Percentiles rank a stretch among this genome's conserved stretches.
phyloP scores from a whole-genome alignment of 2,888 invertebrate genomes.

The Ceriagrion tenellum region DNA sequence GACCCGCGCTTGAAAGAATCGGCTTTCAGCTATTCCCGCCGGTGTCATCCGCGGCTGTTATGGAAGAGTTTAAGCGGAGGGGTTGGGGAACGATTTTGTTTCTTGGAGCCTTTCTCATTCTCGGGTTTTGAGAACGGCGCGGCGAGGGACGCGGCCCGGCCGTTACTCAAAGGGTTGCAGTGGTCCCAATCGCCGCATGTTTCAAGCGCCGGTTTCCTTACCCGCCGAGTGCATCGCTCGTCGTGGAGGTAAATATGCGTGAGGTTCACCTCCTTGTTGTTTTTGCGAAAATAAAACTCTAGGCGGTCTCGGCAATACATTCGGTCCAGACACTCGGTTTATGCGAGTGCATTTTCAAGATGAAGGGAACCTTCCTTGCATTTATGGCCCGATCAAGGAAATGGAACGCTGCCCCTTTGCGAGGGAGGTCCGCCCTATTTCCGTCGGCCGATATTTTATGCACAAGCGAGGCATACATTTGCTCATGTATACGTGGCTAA shows the following conservation, averaged over 20 bases:
- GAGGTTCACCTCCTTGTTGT: not conserved
- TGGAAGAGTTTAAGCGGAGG: not conserved
- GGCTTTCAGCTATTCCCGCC: not conserved
- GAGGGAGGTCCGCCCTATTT: not conserved
- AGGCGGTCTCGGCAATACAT: too few relatives aligned
- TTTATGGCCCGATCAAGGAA: not conserved
- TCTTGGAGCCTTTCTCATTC: not conserved
- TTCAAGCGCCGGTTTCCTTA: not conserved
- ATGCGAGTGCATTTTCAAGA: not conserved
- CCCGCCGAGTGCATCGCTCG: not conserved
- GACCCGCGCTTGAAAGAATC: not conserved
- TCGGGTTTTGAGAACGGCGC: too few relatives aligned
- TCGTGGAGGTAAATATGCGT: not conserved
- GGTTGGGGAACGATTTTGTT: not conserved
- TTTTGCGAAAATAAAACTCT: not conserved
- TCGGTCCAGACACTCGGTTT: not conserved
- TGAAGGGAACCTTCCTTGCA: not conserved
- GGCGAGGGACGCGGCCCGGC: not conserved
- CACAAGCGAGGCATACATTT: not conserved
- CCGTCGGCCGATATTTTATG: not conserved
- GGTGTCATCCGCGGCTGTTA: not conserved
- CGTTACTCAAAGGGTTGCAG: not conserved
- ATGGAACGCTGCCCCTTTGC: not conserved
- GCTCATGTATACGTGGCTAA: not conserved
- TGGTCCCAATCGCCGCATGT: not conserved